Evolutionary conservation across 2,797 vertebrate genomes (phyloP), one percentile per base, ranked within the genome.

Genomic region (Falco biarmicus): DNA sequence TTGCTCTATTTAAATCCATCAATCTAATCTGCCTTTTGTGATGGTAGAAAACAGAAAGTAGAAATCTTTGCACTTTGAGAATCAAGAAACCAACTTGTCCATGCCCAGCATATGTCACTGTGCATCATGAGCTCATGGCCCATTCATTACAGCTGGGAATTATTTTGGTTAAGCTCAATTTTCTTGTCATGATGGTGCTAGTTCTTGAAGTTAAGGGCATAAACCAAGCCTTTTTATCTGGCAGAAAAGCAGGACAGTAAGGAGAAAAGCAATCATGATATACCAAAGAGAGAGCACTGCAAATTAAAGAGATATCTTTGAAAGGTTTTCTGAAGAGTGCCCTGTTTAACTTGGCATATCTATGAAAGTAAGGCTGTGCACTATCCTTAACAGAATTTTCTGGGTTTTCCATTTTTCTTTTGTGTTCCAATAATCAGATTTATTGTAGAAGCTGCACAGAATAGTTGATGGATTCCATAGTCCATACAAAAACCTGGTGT

Each of bases 51-150:
- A 45, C 15, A 73, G 45, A 10, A n/a, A 77, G 29, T 32, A 85
- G 53, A 70, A 81, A 41, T 65, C 15, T 66, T 78, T 69, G 24
- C 37, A 11, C 31, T 47, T 81, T 45, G 59, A 66, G 63, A 84
- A 50, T 22, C 1, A 2, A 76, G 26, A 43, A 61, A 31, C 15
- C 56, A 61, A 15, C n/a, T 60, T 73, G 34, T 34, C 56, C 0
- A 0, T 81, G 57, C 29, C 39, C 54, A 60, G 45, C 41, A 73
- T 26, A 45, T 32, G 34, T 87, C 60, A 26, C 34, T 39, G 28
- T 69, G 43, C 17, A 12, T 41, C 41, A 5, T 0, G 3, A 66
- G 15, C 39, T 78, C 32, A 24, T 0, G 2, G 31, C 4, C 25
- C 19, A 11, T 81, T 87, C 41, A 11, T 59, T 68, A 39, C 25